These are phyloP conservation scores for Amphiprion clarkii DNA, from an alignment of 2,797 vertebrate genomes.

Conservation along the genomic window DNA sequence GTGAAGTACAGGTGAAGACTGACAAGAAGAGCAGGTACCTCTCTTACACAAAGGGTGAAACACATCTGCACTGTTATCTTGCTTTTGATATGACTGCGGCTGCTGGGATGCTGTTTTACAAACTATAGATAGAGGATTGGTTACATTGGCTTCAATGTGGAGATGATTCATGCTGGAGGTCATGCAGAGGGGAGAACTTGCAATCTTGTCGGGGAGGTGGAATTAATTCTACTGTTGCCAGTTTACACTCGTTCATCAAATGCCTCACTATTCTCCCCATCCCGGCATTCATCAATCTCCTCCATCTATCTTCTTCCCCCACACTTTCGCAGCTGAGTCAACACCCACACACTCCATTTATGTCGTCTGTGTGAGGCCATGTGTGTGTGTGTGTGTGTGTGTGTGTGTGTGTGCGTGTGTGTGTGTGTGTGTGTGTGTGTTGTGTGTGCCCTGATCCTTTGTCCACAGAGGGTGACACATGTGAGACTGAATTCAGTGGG, in stretches of 20 bases:
- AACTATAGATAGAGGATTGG: constrained; percentile 39
- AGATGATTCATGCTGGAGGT: constrained; percentile 73
- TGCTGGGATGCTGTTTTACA: constrained; percentile 37
- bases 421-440: constrained; percentile 51
- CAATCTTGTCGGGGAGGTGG: constrained; percentile 80
- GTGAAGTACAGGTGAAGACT: constrained; percentile 68
- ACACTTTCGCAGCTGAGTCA: constrained; percentile 85
- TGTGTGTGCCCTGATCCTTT: constrained; percentile 56
- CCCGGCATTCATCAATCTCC: constrained; percentile 81
- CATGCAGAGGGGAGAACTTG: constrained; percentile 79
- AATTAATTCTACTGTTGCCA: constrained; percentile 85
- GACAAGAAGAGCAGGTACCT: background rate
- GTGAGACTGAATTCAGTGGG: constrained; percentile 62
- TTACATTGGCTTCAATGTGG: constrained; percentile 42
- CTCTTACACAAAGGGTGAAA: background rate
- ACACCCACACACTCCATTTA: constrained; percentile 84
- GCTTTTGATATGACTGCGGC: constrained; percentile 15
- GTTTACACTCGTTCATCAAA: constrained; percentile 87
- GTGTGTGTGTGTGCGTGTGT: constrained; percentile 48
- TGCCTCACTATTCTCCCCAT: constrained; percentile 81
- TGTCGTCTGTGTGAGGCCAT: constrained; percentile 65
- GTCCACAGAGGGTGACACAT: constrained; percentile 69
- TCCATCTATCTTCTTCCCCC: constrained; percentile 68
- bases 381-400: constrained; percentile 44
- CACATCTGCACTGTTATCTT: background rate